Evolutionary conservation across 2,113 vertebrate species (phyloP), one percentile per base, ranked within the genome.

Genomic region (Nanorana parkeri): DNA sequence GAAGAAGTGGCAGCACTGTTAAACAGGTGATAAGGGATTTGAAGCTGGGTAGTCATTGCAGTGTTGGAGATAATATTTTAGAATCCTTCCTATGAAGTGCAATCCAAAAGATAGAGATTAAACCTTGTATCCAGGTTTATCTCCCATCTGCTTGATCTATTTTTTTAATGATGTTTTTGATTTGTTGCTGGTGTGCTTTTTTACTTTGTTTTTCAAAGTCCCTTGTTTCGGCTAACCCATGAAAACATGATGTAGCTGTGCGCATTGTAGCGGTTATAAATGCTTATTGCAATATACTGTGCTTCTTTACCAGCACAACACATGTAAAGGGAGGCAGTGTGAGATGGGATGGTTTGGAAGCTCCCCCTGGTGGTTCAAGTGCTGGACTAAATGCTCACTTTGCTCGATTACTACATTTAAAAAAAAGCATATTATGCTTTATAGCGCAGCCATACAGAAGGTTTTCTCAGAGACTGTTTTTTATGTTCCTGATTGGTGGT

Each of bases 21-120:
- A 29, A 60, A 68, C 21, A 69, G 54, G 11, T 32, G 54, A 32
- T 60, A 56, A 74, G 55, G 28, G 71, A 74, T 74, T 58, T 74
- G 26, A 28, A n/a, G 77, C 55, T 69, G 29, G 41, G n/a, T 69
- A 55, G 66, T 80, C 77, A 61, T 52, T 24, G 26, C 15, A 73
- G 26, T 71, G 47, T 71, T 79, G 24, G 77, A 79, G 65, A 79
- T 66, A 67, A 68, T 68, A 55, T 55, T 56, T 58, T 58, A 24
- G n/a, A 61, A 80, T 69, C 28, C 28, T 5, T 66, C 68, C 66
- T 79, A 69, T 21, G 67, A 80, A 60, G 55, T 56, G 60, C 55
- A 60, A 20, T n/a, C 29, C 77, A 61, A 80, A 28, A 60, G 65
- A 17, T 32, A 72, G 17, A 51, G 78, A 58, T 56, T 29, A 72